phyloP scores from a whole-genome alignment of 2,113 vertebrate species.

The Phylloscopus trochilus region DNA sequence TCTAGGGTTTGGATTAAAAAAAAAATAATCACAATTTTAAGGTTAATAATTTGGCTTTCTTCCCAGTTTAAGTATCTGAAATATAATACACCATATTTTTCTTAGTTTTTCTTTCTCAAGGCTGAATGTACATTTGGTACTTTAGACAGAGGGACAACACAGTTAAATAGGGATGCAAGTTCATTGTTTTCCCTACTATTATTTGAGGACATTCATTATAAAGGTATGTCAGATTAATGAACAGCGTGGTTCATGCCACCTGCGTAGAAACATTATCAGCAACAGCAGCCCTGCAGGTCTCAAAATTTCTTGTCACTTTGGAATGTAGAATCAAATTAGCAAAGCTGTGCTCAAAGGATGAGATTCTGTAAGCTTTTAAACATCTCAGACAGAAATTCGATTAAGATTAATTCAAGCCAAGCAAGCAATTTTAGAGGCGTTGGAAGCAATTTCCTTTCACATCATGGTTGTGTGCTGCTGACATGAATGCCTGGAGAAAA shows the following conservation, averaged over 20 bases:
- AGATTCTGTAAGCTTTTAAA: conserved; percentile 75
- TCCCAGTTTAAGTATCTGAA: not conserved
- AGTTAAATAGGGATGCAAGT: not conserved
- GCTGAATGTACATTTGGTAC: not conserved
- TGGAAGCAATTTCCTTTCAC: conserved; percentile 74
- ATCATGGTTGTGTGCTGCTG: conserved; percentile 55
- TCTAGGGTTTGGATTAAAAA: not conserved
- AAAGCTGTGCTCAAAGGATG: conserved; percentile 63
- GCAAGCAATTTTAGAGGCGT: conserved; percentile 67
- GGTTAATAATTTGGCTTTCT: not conserved
- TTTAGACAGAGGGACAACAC: not conserved
- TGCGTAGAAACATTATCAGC: conserved; percentile 41
- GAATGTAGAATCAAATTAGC: conserved; percentile 66
- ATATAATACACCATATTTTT: not conserved
- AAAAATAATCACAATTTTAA: not conserved
- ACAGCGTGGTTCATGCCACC: conserved; percentile 6
- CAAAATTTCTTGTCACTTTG: conserved; percentile 54
- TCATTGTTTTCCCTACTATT: not conserved
- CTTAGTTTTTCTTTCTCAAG: not conserved
- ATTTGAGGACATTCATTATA: conserved; percentile 22
- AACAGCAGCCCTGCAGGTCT: conserved; percentile 41
- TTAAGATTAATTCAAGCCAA: conserved; percentile 79
- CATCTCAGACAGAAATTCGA: conserved; percentile 74
- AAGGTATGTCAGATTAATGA: conserved; percentile 30
- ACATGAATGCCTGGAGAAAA: conserved; percentile 46